Conservation (phyloP, 2,797 vertebrate genomes). For the Dipus sagitta region DNA sequence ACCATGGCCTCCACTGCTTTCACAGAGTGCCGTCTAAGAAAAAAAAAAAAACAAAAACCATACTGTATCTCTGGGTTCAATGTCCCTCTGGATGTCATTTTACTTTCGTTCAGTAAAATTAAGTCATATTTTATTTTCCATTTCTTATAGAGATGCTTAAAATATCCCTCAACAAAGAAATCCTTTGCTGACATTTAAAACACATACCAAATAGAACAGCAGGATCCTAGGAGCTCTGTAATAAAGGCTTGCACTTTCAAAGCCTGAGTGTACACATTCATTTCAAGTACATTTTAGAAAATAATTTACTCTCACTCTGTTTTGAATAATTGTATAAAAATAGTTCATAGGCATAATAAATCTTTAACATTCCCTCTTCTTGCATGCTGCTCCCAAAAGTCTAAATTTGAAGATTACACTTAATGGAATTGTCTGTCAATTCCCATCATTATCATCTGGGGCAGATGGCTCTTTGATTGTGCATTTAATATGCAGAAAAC, state of each 20-base stretch:
- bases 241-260: conserved; percentile 61
- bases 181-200: conserved; percentile 62
- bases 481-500: conserved; percentile 65
- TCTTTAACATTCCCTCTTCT: conserved; percentile 66
- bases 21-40: accelerated
- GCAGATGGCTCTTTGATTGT: conserved; percentile 66
- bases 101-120: neutral
- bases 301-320: conserved; percentile 74
- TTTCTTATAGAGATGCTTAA: conserved; percentile 55
- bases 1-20: neutral
- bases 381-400: conserved; percentile 60
- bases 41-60: neutral
- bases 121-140: conserved; percentile 55
- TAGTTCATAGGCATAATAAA: conserved; percentile 63
- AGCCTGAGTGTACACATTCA: conserved; percentile 32
- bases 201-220: conserved; percentile 31
- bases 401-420: conserved; percentile 69
- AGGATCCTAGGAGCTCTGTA: conserved; percentile 18
- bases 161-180: conserved; percentile 27
- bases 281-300: conserved; percentile 78
- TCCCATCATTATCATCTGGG: conserved; percentile 59
- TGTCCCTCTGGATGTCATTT: neutral
- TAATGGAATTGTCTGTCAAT: conserved; percentile 79
- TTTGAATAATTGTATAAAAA: conserved; percentile 74
- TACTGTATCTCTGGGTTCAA: neutral